Conservation (phyloP, 2,888 invertebrate genomes). For the Itoplectis maculator region DNA sequence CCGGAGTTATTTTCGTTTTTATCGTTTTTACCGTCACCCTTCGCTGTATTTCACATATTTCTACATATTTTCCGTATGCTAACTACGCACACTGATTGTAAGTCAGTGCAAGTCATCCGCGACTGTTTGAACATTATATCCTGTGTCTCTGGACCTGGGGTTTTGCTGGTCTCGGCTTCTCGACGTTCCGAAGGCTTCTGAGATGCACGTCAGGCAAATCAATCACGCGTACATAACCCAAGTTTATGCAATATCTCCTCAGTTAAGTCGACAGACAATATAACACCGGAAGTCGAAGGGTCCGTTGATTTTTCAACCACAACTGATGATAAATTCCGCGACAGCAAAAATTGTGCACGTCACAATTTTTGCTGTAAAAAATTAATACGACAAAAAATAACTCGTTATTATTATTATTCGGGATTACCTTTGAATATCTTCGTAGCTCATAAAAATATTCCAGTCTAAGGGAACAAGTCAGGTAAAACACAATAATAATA, state of each 20-base stretch:
- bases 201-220: neutral
- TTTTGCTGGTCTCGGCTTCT: neutral
- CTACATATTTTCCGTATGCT: neutral
- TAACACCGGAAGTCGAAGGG: conserved; percentile 6
- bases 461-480: too few relatives aligned
- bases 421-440: too few relatives aligned
- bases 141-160: neutral
- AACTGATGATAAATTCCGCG: conserved; percentile 13
- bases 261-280: neutral
- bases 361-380: neutral
- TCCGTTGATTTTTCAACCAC: neutral
- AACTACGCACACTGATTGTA: neutral
- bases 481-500: neutral
- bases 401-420: too few relatives aligned
- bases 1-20: neutral
- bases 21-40: neutral
- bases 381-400: too few relatives aligned
- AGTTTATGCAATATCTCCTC: conserved; percentile 1
- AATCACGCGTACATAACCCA: neutral
- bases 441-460: too few relatives aligned
- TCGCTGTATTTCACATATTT: neutral
- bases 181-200: neutral
- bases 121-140: neutral
- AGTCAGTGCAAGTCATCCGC: neutral
- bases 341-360: neutral